Conservation (phyloP, 2,113 vertebrate species). For the Pyrgilauda ruficollis region DNA sequence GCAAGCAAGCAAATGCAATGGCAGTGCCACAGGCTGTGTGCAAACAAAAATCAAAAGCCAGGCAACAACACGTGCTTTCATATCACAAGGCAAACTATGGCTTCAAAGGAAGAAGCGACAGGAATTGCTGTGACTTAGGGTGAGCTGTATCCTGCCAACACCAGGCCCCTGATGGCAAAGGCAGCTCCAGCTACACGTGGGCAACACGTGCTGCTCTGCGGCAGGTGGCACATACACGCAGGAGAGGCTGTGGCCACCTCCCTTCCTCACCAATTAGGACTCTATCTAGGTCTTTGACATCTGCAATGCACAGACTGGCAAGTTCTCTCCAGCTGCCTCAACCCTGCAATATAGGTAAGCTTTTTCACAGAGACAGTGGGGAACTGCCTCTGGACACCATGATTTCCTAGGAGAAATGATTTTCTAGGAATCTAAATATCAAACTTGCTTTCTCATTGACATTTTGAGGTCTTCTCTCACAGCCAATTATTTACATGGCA, state of each 20-base stretch:
- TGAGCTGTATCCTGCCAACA: not conserved
- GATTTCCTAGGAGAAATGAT: not conserved
- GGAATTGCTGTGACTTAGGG: not conserved
- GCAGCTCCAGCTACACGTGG: not conserved
- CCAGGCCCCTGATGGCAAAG: not conserved
- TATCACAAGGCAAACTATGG: not conserved
- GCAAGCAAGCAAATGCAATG: not conserved
- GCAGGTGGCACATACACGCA: not conserved
- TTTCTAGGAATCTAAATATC: not conserved
- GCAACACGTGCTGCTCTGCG: not conserved
- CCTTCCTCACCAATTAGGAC: not conserved
- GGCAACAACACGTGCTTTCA: not conserved
- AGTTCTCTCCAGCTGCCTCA: not conserved
- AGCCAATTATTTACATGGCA: not conserved
- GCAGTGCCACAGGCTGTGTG: not conserved
- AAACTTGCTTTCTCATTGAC: not conserved
- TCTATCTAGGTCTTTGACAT: not conserved
- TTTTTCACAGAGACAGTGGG: not conserved
- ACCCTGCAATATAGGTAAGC: accelerated
- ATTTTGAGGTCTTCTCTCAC: not conserved
- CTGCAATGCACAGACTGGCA: not conserved
- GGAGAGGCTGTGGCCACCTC: not conserved
- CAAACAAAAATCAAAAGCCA: not conserved
- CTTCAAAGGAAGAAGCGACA: not conserved
- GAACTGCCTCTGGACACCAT: not conserved